phyloP scores from a whole-genome alignment of 2,113 vertebrate genomes.

The Scomber scombrus region DNA sequence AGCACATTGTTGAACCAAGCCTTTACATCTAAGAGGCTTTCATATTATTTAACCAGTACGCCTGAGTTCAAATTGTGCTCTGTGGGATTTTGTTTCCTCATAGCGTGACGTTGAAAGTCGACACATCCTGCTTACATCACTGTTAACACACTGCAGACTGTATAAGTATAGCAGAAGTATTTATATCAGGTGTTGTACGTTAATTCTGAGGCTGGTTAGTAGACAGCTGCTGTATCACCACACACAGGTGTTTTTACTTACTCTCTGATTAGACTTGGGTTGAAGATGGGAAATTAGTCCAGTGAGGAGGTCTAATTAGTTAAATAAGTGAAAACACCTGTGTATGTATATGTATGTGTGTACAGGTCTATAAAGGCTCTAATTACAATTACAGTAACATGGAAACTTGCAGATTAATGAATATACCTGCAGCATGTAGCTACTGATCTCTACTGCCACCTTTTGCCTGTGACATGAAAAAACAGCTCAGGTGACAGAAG shows the following conservation, averaged over 20 bases:
- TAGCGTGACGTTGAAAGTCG: not conserved
- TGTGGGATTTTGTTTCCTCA: not conserved
- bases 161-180: too few species aligned
- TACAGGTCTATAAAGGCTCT: too few species aligned
- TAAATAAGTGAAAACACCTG: not conserved
- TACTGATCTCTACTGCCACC: constrained; percentile 63
- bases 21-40: not conserved
- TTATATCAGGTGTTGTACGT: too few species aligned
- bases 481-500: not conserved
- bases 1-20: not conserved
- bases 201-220: too few species aligned
- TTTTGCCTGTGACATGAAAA: constrained; percentile 11
- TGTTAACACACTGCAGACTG: too few species aligned
- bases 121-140: not conserved
- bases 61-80: not conserved
- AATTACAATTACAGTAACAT: not conserved
- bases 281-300: not conserved
- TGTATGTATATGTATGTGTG: too few species aligned
- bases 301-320: not conserved
- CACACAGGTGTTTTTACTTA: too few species aligned
- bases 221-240: too few species aligned
- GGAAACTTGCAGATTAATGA: not conserved
- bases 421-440: not conserved
- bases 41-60: too few species aligned
- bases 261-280: too few species aligned